Base-by-base conservation (phyloP, 1,140 invertebrate genomes). In the Drosophila santomea region DNA sequence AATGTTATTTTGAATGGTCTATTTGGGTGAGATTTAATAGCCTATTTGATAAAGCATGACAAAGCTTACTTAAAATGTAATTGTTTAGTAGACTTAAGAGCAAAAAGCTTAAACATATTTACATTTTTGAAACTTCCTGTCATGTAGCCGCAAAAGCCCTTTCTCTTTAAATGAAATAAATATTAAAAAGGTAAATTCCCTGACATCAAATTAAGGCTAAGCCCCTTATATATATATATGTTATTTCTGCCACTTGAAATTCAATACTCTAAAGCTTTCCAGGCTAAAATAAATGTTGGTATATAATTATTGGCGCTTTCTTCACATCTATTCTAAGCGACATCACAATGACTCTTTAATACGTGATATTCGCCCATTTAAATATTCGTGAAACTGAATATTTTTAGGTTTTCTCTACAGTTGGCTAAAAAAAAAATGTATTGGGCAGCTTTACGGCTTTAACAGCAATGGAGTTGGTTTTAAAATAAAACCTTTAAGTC, bases 331-430 rank as follows among this genome's bases (percentile, higher is more conserved):
- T 63, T 60, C 43, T 32, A 63, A 60, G 25, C 36, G 17, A 8
- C 39, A 15, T 54, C 38, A 23, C 35, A 60, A 43, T 43, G 60
- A n/a, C 38, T 32, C 6, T 20, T 10, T 14, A n/a, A 57, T 43
- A 63, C 60, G 60, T 63, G 60, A 60, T 63, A 43, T 20, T 60
- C 1, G 55, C 17, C 17, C 28, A 44, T 60, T 32, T 17, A 60
- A 63, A 60, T 44, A 12, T 28, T 60, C 25, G 39, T n/a, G 38
- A 35, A 63, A 63, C 43, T 35, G 14, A 32, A 63, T 63, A 61
- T 28, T 11, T 25, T 25, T 25, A 32, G 15, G 15, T 23, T 20
- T 28, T 35, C 15, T 20, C 7, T 2, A 20, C 6, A 20, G 10
- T 5, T 17, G 23, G 35, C 55, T 60, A 60, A 15, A 60, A 60